phyloP scores from a whole-genome alignment of 2,888 invertebrate genomes.

The Philereme vetulata region DNA sequence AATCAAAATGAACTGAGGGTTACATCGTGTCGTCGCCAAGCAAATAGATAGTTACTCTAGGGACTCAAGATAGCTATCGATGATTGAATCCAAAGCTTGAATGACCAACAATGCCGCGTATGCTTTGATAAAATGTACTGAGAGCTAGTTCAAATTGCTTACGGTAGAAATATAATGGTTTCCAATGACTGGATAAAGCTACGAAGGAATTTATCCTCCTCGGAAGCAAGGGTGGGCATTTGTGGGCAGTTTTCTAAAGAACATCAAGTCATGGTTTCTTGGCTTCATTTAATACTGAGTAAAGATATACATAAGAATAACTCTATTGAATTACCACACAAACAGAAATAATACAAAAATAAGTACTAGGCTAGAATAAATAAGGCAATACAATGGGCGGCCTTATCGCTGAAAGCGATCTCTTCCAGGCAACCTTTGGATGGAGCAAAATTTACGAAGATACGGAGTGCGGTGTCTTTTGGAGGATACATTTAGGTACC shows the following conservation, averaged over 20 bases:
- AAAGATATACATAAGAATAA: no score
- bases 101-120: constrained; percentile 8
- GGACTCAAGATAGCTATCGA: constrained; percentile 14
- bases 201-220: constrained; percentile 7
- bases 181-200: constrained; percentile 11
- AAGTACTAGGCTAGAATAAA: no score
- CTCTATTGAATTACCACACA: no score
- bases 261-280: background rate
- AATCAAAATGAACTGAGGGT: no score
- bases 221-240: background rate
- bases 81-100: constrained; percentile 14
- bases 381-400: no score
- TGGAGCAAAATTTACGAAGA: no score
- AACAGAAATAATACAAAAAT: no score
- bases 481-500: no score
- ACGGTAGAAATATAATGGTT: background rate
- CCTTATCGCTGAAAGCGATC: no score
- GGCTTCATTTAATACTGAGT: background rate
- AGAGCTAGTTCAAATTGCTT: background rate
- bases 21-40: constrained; percentile 16
- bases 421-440: no score
- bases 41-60: constrained; percentile 1
- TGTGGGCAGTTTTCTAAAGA: background rate
- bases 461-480: no score
- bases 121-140: constrained; percentile 2